phyloP scores from a whole-genome alignment of 35 echinoderm and acorn worm genomes.

The Patiria miniata region DNA sequence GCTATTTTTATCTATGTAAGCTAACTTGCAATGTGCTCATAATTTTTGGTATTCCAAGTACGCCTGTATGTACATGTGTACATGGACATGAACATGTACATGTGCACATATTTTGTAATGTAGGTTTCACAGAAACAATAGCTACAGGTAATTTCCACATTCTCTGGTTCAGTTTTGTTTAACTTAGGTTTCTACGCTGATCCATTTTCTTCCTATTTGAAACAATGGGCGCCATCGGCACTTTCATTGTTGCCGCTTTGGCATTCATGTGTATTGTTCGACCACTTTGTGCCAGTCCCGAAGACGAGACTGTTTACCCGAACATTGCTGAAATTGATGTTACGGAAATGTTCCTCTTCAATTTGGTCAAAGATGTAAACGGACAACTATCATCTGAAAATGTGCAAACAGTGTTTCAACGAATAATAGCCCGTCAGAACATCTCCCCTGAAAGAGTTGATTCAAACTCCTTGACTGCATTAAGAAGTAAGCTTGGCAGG shows the following conservation, averaged over 20 bases:
- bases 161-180: too few relatives aligned
- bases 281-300: background rate
- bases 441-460: background rate
- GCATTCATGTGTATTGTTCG: constrained; percentile 2
- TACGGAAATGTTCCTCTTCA: constrained; percentile 21
- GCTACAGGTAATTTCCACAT: too few relatives aligned
- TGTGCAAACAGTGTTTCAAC: background rate
- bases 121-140: too few relatives aligned
- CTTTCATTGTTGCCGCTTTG: constrained; percentile 1
- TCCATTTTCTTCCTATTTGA: too few relatives aligned
- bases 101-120: too few relatives aligned
- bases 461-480: background rate
- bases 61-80: too few relatives aligned
- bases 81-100: background rate
- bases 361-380: constrained; percentile 6
- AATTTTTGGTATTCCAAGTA: background rate
- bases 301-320: background rate
- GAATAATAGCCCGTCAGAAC: background rate
- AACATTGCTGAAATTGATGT: constrained; percentile 22
- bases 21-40: background rate
- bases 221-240: background rate
- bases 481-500: constrained; percentile 2
- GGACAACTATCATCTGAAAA: constrained; percentile 10
- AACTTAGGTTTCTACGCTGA: too few relatives aligned
- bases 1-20: too few relatives aligned